phyloP scores from a whole-genome alignment of 92 coral and sea anemone species.

The Phenganax subtilis region DNA sequence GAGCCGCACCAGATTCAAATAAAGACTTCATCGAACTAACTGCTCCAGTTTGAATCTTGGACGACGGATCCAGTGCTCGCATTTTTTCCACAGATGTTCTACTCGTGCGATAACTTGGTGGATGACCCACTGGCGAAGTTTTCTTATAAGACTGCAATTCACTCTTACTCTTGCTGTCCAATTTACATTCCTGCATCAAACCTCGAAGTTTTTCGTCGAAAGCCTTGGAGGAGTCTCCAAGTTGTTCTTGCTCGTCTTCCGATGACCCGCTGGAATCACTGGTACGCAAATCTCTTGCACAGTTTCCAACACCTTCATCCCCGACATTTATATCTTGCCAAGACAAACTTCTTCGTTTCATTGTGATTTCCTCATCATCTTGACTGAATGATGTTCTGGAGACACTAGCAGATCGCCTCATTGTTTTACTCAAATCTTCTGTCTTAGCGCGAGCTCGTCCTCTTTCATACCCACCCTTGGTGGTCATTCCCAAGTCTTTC shows the following conservation, averaged over 20 bases:
- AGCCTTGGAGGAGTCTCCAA: conserved; percentile 63
- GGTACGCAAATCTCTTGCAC: not conserved
- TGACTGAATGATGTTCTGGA: conserved; percentile 17
- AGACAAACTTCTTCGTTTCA: conserved; percentile 32
- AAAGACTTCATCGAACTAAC: conserved; percentile 33
- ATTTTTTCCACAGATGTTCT: conserved; percentile 35
- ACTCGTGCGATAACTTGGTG: conserved; percentile 11
- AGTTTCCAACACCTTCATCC: conserved; percentile 17
- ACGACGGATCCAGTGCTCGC: conserved; percentile 32
- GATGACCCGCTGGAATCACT: conserved; percentile 76
- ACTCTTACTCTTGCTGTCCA: conserved; percentile 34
- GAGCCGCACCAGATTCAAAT: conserved; percentile 39
- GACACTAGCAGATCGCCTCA: conserved; percentile 69
- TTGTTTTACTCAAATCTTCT: conserved; percentile 49
- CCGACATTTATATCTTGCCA: conserved; percentile 34
- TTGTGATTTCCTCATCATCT: conserved; percentile 19
- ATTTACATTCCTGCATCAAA: conserved; percentile 51
- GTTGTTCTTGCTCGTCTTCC: conserved; percentile 70
- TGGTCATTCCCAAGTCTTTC: conserved; percentile 30
- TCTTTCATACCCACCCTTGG: conserved; percentile 47
- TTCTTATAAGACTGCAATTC: conserved; percentile 13
- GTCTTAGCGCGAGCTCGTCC: conserved; percentile 62
- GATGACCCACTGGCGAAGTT: conserved; percentile 7
- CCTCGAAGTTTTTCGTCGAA: conserved; percentile 87
- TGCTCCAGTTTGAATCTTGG: conserved; percentile 37